These are phyloP conservation scores for Lepus americanus DNA, from an alignment of 2,113 vertebrate species.

Conservation along the genomic window DNA sequence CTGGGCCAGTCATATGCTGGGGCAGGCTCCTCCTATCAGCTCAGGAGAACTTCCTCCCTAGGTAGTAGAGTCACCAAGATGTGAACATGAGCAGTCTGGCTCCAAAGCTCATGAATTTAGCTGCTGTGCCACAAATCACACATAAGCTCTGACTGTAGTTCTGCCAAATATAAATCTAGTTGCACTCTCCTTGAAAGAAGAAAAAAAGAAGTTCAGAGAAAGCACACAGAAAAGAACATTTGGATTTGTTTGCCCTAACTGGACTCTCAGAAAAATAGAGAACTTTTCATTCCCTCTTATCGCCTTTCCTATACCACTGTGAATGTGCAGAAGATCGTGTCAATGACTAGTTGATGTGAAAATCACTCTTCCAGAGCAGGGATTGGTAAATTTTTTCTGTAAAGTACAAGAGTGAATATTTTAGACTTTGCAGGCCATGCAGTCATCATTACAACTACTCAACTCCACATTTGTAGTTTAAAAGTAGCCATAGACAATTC, in stretches of 20 bases:
- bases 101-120: neutral
- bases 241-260: slow-evolving; percentile 29
- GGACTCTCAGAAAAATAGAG: neutral
- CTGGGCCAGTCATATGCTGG: rapidly evolving
- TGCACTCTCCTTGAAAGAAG: neutral
- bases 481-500: neutral
- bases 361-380: neutral
- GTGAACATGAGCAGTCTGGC: neutral
- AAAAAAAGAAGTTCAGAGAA: slow-evolving; percentile 40
- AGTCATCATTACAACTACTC: neutral
- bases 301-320: neutral
- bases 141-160: neutral
- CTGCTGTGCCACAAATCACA: neutral
- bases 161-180: slow-evolving; percentile 45
- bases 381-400: neutral
- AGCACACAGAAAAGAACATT: neutral
- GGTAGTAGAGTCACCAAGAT: neutral
- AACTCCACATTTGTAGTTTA: neutral
- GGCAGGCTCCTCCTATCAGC: neutral
- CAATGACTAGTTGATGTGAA: neutral
- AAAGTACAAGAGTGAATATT: neutral
- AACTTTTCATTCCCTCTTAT: neutral
- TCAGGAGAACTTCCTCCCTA: neutral
- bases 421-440: neutral
- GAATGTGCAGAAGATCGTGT: neutral